Percentiles rank a stretch among this genome's conserved stretches.
Evolutionary conservation across 2,797 vertebrate species (phyloP).

Genomic region (Poecilia picta): DNA sequence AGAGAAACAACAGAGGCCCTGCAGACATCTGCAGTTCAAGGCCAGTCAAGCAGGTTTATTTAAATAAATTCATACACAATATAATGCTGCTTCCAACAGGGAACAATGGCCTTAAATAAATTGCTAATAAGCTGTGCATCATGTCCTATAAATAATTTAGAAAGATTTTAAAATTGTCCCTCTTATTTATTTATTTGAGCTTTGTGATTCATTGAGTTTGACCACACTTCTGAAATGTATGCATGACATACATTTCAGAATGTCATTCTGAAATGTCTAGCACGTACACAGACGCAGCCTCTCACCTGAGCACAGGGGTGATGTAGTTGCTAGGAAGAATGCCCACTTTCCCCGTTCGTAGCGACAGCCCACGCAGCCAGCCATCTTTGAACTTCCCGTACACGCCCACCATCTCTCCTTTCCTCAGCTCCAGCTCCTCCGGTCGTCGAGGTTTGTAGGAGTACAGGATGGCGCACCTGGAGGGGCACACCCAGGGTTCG

Average conservation of each 20-base stretch:
- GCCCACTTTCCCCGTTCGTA: constrained; percentile 91
- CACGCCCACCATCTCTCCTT: constrained; percentile 93
- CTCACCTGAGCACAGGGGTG: constrained; percentile 91
- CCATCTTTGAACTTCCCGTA: constrained; percentile 92
- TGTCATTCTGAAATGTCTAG: too few species aligned
- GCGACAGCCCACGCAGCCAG: constrained; percentile 92
- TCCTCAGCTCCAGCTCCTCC: constrained; percentile 91
- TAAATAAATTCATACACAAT: neutral
- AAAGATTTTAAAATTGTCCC: neutral
- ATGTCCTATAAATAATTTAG: neutral
- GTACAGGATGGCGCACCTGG: constrained; percentile 90
- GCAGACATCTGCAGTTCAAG: neutral
- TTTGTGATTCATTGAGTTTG: neutral
- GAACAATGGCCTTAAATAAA: neutral
- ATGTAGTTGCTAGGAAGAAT: constrained; percentile 92
- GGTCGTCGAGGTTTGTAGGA: constrained; percentile 84
- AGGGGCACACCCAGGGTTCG: constrained; percentile 11
- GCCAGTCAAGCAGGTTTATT: neutral
- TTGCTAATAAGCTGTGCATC: neutral
- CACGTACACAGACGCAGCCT: constrained; percentile 1
- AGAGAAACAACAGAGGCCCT: neutral
- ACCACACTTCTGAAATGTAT: neutral
- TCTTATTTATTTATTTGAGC: neutral
- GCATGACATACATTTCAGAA: too few species aligned
- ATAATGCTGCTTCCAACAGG: neutral